phyloP scores from a whole-genome alignment of 2,113 vertebrate species.

The Atherinomorus stipes region DNA sequence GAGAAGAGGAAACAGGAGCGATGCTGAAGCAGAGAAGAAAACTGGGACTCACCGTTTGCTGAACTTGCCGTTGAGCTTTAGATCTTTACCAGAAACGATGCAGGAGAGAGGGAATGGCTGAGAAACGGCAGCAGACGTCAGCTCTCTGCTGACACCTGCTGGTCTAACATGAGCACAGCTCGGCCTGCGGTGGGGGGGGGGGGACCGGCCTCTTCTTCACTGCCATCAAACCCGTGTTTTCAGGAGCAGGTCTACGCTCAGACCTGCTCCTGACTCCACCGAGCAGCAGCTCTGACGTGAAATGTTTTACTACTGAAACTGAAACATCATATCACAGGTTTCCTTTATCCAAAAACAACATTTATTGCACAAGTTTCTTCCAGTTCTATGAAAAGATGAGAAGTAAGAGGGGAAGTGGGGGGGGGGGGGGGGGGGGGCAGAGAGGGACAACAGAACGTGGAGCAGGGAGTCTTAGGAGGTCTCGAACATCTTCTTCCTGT shows the following conservation, averaged over 20 bases:
- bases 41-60: conserved; percentile 43
- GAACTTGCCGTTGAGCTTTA: neutral
- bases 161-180: neutral
- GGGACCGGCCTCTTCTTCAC: neutral
- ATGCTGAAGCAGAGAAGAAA: neutral
- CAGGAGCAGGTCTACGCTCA: no score
- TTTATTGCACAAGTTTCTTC: conserved; percentile 49
- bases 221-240: neutral
- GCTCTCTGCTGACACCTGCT: conserved; percentile 38
- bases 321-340: conserved; percentile 20
- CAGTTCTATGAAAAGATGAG: conserved; percentile 19
- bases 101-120: neutral
- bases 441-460: no score
- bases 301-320: no score
- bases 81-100: neutral
- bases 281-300: no score
- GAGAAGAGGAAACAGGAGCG: no score
- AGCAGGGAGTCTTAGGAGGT: conserved; percentile 45
- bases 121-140: neutral
- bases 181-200: no score
- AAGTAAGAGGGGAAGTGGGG: conserved; percentile 15
- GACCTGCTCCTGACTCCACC: neutral
- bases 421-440: no score
- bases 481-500: conserved; percentile 84
- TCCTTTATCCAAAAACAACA: conserved; percentile 43